A percentile compares a stretch with the other conserved stretches of the same genome.
Conservation (phyloP, 2,113 vertebrate species). For the Ariopsis seemanni region DNA sequence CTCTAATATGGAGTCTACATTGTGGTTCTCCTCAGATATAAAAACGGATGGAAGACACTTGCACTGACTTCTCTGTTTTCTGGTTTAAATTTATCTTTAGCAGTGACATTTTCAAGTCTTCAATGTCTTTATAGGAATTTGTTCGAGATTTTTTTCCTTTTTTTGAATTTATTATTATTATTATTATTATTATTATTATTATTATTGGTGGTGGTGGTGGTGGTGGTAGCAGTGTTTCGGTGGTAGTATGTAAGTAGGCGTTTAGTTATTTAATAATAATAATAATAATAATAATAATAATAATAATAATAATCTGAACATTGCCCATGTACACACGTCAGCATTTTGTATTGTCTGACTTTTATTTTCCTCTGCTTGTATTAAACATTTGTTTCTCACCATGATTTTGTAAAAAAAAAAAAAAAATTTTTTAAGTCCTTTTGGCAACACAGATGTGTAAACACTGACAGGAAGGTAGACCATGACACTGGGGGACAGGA, state of each 20-base stretch:
- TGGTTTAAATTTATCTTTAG: conserved; percentile 67
- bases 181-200: conserved; percentile 71
- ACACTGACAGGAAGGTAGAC: conserved; percentile 67
- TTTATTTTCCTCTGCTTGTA: conserved; percentile 55
- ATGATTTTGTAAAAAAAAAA: conserved; percentile 61
- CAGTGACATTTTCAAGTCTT: conserved; percentile 65
- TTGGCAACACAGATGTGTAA: conserved; percentile 72
- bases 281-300: conserved; percentile 59
- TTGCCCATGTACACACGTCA: conserved; percentile 81
- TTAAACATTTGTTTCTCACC: conserved; percentile 75
- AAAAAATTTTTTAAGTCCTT: conserved; percentile 60
- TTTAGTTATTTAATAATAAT: conserved; percentile 55
- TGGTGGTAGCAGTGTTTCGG: conserved; percentile 59
- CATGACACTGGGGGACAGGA: conserved; percentile 71
- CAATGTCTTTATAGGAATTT: conserved; percentile 72
- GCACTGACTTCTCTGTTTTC: conserved; percentile 66
- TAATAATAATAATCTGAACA: conserved; percentile 62
- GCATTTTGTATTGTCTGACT: conserved; percentile 84
- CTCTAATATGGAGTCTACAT: conserved; percentile 59
- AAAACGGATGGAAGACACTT: conserved; percentile 62
- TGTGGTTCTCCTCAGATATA: conserved; percentile 61
- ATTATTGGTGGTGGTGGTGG: conserved; percentile 69
- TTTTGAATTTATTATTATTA: conserved; percentile 60
- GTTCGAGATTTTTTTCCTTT: conserved; percentile 72
- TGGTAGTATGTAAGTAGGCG: conserved; percentile 54